Evolutionary conservation across 2,888 invertebrate genomes (phyloP).

Genomic region (Heliconius sara): DNA sequence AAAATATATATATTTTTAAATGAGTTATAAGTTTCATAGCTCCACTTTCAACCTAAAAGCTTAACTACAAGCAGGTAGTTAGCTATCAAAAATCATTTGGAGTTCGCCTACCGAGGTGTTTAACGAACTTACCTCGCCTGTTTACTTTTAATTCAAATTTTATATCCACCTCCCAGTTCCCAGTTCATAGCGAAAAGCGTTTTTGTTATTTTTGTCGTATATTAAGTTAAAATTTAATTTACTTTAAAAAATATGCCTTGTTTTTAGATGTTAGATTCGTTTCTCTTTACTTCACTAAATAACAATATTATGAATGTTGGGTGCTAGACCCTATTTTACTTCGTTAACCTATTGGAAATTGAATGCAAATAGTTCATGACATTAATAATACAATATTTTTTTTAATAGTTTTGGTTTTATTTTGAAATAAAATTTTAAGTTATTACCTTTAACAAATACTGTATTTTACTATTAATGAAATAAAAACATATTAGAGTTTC

Average conservation of each 20-base stretch:
- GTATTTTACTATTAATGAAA: too few species aligned
- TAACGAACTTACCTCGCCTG: constrained; percentile 71
- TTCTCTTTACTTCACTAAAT: background rate
- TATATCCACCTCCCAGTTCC: constrained; percentile 62
- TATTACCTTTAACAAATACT: too few species aligned
- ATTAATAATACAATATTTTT: too few species aligned
- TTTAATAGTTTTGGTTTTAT: too few species aligned
- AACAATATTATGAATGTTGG: background rate
- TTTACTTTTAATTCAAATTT: constrained; percentile 83
- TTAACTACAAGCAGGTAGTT: constrained; percentile 79
- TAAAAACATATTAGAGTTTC: too few species aligned
- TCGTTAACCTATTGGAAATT: background rate
- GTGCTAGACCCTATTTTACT: background rate
- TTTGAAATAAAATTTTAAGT: too few species aligned
- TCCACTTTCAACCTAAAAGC: constrained; percentile 63
- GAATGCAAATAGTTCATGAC: background rate
- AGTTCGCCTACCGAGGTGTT: constrained; percentile 68
- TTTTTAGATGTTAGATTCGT: background rate
- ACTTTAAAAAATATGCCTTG: background rate
- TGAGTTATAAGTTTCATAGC: constrained; percentile 51
- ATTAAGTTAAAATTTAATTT: background rate
- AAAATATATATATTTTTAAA: background rate
- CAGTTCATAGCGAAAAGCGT: constrained; percentile 48
- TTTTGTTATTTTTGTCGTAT: constrained; percentile 23
- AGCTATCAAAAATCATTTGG: constrained; percentile 79